A percentile compares a stretch with the other conserved stretches of the same genome.
phyloP scores from a whole-genome alignment of 2,797 vertebrate genomes.

The Anableps anableps region DNA sequence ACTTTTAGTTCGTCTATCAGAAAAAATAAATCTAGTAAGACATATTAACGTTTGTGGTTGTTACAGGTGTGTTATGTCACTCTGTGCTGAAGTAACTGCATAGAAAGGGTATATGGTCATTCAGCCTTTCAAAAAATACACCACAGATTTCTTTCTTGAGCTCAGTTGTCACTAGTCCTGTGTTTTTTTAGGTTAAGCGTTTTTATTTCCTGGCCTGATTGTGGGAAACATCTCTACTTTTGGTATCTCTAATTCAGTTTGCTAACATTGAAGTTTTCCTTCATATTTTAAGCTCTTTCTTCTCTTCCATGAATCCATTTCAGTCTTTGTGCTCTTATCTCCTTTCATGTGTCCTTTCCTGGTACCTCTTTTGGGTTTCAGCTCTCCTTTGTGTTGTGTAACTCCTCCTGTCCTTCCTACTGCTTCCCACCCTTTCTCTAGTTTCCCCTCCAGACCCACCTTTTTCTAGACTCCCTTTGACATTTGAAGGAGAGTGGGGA shows the following conservation, averaged over 20 bases:
- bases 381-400: constrained; percentile 21
- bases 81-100: not conserved
- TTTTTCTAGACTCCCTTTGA: constrained; percentile 58
- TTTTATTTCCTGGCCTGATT: not conserved
- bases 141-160: not conserved
- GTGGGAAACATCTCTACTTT: not conserved
- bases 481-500: constrained; percentile 69
- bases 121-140: not conserved
- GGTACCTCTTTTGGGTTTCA: not conserved
- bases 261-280: not conserved
- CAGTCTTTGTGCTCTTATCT: constrained; percentile 8
- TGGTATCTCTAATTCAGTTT: not conserved
- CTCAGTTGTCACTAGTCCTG: not conserved
- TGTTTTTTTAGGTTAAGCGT: not conserved
- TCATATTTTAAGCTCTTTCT: constrained; percentile 3
- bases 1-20: not conserved
- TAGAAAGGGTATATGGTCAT: not conserved
- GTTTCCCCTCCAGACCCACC: constrained; percentile 25
- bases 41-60: not conserved
- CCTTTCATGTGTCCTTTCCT: constrained; percentile 9
- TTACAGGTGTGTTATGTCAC: not conserved
- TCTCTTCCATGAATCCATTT: constrained; percentile 1
- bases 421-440: not conserved
- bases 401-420: constrained; percentile 20
- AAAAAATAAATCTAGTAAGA: not conserved